A percentile compares a stretch with the other conserved stretches of the same genome.
phyloP scores from a whole-genome alignment of 1,140 invertebrate species.

The Bradysia coprophila region DNA sequence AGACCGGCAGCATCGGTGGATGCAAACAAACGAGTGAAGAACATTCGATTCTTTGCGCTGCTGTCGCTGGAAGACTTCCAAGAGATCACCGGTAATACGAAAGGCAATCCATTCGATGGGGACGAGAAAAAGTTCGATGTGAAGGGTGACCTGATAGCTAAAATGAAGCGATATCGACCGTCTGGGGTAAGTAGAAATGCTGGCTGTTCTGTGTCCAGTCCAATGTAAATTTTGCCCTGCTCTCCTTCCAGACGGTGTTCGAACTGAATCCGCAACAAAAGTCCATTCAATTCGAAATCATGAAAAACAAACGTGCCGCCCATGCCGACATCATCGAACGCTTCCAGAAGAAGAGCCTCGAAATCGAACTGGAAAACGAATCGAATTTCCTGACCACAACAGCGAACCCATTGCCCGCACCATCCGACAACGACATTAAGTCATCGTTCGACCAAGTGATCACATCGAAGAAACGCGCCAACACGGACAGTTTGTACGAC shows the following conservation, averaged over 20 bases:
- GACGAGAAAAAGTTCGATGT: constrained; percentile 16
- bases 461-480: constrained; percentile 34
- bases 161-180: constrained; percentile 70
- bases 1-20: constrained; percentile 72
- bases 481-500: constrained; percentile 32
- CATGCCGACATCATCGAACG: constrained; percentile 38
- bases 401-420: constrained; percentile 1
- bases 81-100: constrained; percentile 20
- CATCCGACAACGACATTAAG: background rate
- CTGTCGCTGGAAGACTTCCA: constrained; percentile 17
- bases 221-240: constrained; percentile 1
- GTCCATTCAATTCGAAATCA: constrained; percentile 44
- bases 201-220: constrained; percentile 2
- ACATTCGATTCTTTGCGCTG: constrained; percentile 19
- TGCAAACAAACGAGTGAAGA: constrained; percentile 65
- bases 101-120: constrained; percentile 11
- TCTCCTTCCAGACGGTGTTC: constrained; percentile 70
- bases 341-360: constrained; percentile 20
- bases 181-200: constrained; percentile 43
- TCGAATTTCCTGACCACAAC: constrained; percentile 15
- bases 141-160: constrained; percentile 38
- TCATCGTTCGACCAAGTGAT: constrained; percentile 29
- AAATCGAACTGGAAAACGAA: constrained; percentile 17
- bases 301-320: constrained; percentile 49
- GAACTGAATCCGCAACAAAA: constrained; percentile 73